Evolutionary conservation across 2,797 vertebrate species (phyloP).

Genomic region (Cheirogaleus major): DNA sequence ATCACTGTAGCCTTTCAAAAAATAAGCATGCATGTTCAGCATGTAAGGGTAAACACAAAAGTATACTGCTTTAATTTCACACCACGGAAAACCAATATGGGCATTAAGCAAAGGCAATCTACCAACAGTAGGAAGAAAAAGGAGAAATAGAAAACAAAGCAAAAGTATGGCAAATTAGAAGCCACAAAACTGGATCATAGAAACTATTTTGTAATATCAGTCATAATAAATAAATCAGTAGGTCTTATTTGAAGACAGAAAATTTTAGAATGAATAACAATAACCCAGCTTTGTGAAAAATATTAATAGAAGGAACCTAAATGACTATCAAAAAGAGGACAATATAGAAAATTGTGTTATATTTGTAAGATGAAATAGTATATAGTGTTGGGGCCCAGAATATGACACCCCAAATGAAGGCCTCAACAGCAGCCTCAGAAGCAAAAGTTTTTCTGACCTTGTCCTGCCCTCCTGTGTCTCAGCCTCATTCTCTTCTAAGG

Average conservation of each 20-base stretch:
- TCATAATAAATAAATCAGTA: not conserved
- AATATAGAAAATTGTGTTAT: not conserved
- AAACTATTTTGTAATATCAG: not conserved
- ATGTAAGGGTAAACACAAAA: not conserved
- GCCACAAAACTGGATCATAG: not conserved
- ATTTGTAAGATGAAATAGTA: not conserved
- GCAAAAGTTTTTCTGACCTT: not conserved
- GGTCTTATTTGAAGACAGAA: constrained; percentile 12
- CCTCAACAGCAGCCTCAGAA: not conserved
- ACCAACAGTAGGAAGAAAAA: not conserved
- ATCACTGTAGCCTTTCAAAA: not conserved
- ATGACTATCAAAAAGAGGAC: not conserved
- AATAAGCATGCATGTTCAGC: not conserved
- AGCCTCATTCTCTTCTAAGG: not conserved
- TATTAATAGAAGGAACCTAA: not conserved
- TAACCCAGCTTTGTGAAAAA: not conserved
- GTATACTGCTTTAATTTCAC: not conserved
- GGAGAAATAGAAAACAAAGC: not conserved
- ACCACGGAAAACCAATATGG: not conserved
- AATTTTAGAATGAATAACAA: not conserved
- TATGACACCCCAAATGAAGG: not conserved
- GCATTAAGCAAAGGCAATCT: not conserved
- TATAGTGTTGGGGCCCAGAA: not conserved
- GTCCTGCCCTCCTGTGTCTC: not conserved
- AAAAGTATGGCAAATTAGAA: not conserved